phyloP scores from a whole-genome alignment of 2,113 vertebrate genomes.

The Polyodon spathula region DNA sequence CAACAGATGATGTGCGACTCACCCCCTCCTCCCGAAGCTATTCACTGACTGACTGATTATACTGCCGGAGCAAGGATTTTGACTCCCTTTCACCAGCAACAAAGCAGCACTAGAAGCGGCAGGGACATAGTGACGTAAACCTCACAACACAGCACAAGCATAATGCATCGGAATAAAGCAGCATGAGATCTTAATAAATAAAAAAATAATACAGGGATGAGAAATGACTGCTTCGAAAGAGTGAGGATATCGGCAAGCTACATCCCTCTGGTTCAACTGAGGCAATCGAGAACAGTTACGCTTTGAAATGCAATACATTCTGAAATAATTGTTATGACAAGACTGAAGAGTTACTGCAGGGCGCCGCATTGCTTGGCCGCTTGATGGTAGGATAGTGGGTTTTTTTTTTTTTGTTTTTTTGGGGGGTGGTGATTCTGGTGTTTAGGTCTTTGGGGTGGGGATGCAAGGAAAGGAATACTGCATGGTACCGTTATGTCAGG shows the following conservation, averaged over 20 bases:
- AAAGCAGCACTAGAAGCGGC: slow-evolving; percentile 39
- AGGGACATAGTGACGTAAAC: slow-evolving; percentile 32
- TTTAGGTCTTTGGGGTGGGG: slow-evolving; percentile 25
- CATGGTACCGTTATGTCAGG: slow-evolving; percentile 25
- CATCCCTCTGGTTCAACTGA: slow-evolving; percentile 13
- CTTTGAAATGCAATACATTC: slow-evolving; percentile 36
- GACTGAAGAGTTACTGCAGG: slow-evolving; percentile 54
- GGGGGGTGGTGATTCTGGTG: slow-evolving; percentile 38
- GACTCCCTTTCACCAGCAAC: slow-evolving; percentile 49
- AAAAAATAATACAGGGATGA: slow-evolving; percentile 12
- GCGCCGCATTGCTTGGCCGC: slow-evolving; percentile 69
- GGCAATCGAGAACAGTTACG: slow-evolving; percentile 13
- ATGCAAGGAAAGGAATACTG: slow-evolving; percentile 35
- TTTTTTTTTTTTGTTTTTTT: slow-evolving; percentile 24
- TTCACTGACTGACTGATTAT: slow-evolving; percentile 29
- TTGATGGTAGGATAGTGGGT: slow-evolving; percentile 44
- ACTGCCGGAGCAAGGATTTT: slow-evolving; percentile 35
- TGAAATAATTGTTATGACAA: slow-evolving; percentile 42
- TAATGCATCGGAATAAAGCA: neutral
- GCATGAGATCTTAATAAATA: neutral
- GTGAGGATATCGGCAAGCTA: slow-evolving; percentile 20
- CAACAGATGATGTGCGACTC: slow-evolving; percentile 13
- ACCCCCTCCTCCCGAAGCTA: slow-evolving; percentile 28
- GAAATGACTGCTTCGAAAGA: slow-evolving; percentile 17
- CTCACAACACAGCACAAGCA: slow-evolving; percentile 21